These are phyloP conservation scores for Scrobipalpa atriplicella DNA, from an alignment of 2,888 invertebrate genomes.

Conservation along the genomic window DNA sequence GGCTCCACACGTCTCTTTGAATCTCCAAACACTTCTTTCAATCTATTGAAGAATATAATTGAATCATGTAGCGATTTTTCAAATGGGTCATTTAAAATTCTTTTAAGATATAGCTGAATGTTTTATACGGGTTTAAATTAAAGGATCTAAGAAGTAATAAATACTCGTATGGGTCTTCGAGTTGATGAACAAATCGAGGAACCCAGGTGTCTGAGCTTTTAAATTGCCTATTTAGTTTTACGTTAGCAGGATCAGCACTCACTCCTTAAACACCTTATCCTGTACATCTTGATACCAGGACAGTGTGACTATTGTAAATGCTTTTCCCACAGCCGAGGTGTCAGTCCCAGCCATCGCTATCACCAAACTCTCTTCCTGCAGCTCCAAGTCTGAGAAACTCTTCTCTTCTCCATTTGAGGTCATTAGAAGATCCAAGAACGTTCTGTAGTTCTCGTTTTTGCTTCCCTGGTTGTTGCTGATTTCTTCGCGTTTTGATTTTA, in stretches of 20 bases:
- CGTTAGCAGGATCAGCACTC: constrained; percentile 34
- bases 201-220: neutral
- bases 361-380: constrained; percentile 45
- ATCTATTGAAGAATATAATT: neutral
- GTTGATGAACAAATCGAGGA: neutral
- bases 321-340: constrained; percentile 44
- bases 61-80: neutral
- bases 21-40: neutral
- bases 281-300: constrained; percentile 48
- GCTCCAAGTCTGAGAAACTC: constrained; percentile 40
- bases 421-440: constrained; percentile 37
- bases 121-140: too few relatives aligned
- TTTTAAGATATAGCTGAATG: too few relatives aligned
- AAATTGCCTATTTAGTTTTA: neutral
- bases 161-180: neutral
- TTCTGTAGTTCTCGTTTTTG: neutral
- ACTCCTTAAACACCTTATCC: constrained; percentile 52
- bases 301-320: constrained; percentile 44
- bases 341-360: constrained; percentile 46
- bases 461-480: neutral
- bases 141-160: too few relatives aligned
- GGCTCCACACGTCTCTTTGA: neutral
- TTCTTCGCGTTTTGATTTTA: neutral
- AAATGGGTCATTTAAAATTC: too few relatives aligned
- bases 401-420: constrained; percentile 34